Evolutionary conservation across 2,113 vertebrate genomes (phyloP).

Genomic region (Etheostoma spectabile): DNA sequence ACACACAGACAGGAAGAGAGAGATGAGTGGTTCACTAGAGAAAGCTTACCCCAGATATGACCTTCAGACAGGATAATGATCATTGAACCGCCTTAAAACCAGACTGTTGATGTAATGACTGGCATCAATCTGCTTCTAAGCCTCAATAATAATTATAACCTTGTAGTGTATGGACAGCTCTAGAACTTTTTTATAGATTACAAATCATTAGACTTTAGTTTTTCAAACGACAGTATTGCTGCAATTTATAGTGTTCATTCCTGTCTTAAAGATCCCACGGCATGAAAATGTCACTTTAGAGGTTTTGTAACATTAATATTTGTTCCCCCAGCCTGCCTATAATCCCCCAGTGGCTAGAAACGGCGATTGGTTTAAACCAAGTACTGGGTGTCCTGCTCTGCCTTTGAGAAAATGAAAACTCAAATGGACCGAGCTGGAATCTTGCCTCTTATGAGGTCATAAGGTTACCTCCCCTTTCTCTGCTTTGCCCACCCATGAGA

Average conservation of each 20-base stretch:
- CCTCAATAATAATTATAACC: not conserved
- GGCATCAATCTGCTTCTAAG: constrained; percentile 40
- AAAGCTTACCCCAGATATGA: constrained; percentile 18
- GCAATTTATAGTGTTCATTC: not conserved
- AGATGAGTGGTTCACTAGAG: not conserved
- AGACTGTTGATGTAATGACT: constrained; percentile 43
- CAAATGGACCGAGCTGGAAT: too few relatives aligned
- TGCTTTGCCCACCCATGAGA: too few relatives aligned
- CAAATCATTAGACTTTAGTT: not conserved
- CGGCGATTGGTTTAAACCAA: too few relatives aligned
- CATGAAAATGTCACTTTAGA: too few relatives aligned
- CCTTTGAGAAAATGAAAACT: too few relatives aligned
- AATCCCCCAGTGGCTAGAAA: too few relatives aligned
- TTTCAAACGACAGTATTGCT: not conserved
- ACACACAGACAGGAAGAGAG: not conserved
- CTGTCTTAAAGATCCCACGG: too few relatives aligned
- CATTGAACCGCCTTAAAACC: constrained; percentile 21
- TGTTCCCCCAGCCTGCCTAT: too few relatives aligned
- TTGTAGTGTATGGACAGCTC: not conserved
- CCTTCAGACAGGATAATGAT: constrained; percentile 38
- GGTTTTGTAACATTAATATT: too few relatives aligned
- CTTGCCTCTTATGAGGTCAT: too few relatives aligned
- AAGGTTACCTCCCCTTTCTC: too few relatives aligned
- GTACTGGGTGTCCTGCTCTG: too few relatives aligned
- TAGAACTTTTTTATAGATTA: not conserved